These are phyloP conservation scores for Andrena flavipes DNA, from an alignment of 2,888 invertebrate genomes.

Conservation along the genomic window DNA sequence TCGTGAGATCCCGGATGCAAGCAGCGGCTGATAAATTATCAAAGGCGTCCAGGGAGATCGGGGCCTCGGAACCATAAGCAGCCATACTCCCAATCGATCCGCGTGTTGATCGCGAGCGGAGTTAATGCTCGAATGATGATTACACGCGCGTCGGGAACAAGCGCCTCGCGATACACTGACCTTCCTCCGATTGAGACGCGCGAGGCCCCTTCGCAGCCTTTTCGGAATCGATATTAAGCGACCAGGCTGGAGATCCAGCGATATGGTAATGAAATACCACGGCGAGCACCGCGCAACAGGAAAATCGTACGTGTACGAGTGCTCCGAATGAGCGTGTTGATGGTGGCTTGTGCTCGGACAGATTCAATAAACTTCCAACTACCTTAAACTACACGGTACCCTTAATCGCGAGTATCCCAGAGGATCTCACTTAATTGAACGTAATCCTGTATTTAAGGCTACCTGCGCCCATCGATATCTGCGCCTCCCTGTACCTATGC, in stretches of 20 bases:
- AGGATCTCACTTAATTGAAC: conserved; percentile 23
- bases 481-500: not conserved
- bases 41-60: not conserved
- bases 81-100: not conserved
- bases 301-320: conserved; percentile 56
- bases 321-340: conserved; percentile 69
- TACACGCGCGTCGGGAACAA: conserved; percentile 6
- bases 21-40: conserved; percentile 47
- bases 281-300: conserved; percentile 53
- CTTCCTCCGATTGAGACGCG: conserved; percentile 39
- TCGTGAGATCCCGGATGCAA: conserved; percentile 56
- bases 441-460: conserved; percentile 8
- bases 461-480: conserved; percentile 1
- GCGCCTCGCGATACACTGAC: conserved; percentile 21
- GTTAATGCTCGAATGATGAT: conserved; percentile 32
- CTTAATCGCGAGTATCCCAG: conserved; percentile 3
- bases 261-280: conserved; percentile 70
- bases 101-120: not conserved
- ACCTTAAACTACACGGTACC: not conserved
- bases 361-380: conserved; percentile 56
- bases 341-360: conserved; percentile 66
- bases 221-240: conserved; percentile 34
- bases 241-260: conserved; percentile 61
- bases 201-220: conserved; percentile 12
- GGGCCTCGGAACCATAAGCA: conserved; percentile 20